Evolutionary conservation across 2,113 vertebrate species (phyloP), one percentile per base, ranked within the genome.

Genomic region (Hirundichthys speculiger): DNA sequence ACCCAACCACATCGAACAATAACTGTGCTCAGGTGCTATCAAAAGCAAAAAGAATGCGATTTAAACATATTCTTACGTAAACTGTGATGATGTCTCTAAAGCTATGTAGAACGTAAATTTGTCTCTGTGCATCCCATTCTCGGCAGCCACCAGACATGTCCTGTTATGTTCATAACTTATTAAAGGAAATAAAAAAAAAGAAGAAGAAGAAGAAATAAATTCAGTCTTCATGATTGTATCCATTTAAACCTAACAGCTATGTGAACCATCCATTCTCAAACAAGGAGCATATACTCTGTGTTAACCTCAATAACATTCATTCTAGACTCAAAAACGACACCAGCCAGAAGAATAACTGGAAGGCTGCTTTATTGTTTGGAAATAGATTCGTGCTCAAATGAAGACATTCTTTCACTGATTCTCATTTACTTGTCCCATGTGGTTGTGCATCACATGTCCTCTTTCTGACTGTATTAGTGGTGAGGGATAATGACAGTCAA

Each of bases 361-460:
- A 93, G 91, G 92, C 92, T 93, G 93, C 91, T 94, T 94, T 94
- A 94, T 94, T 94, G 91, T 93, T 93, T 92, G 92, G 91, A 93
- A 94, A 93, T 93, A 93, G 90, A 81, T 93, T 93, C 93, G 90
- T 93, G 92, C 92, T 94, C 91, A 93, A 94, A 93, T 92, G 85
- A 92, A 93, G 88, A 92, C 91, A 93, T 90, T 93, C 90, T 90
- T 92, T 93, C 91, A 89, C 86, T 83, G 84, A 86, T 90, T 92
- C 89, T 90, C 83, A 78, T 80, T 82, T 86, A 89, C 85, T 56
- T 81, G 73, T 85, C 83, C 87, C 85, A 89, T 83, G 90, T 92
- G 88, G 88, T 92, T 92, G 89, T 92, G 91, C 91, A 91, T 90
- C 92, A 92, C 89, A 89, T 73, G 56, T 89, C 84, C 86, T 87